Evolutionary conservation across 2,888 invertebrate species (phyloP).

Genomic region (Choreutis nemorana): DNA sequence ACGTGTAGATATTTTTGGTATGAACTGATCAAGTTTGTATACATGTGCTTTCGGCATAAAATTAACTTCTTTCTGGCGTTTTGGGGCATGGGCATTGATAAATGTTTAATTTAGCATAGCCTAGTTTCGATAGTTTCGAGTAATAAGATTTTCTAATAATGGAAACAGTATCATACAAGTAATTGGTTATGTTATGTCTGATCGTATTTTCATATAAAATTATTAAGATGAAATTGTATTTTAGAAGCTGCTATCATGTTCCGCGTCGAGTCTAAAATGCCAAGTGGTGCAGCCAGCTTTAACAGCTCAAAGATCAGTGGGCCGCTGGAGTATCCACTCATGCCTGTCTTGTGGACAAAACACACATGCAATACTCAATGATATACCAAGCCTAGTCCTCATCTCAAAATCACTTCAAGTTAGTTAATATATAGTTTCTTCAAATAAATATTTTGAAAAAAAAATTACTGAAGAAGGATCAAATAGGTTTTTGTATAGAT

Average conservation of each 20-base stretch:
- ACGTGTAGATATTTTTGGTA: too few species aligned
- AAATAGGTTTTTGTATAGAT: too few species aligned
- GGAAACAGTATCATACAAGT: too few species aligned
- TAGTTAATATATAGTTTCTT: constrained; percentile 24
- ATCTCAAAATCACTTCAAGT: constrained; percentile 67
- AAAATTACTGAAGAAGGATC: too few species aligned
- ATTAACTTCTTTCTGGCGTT: background rate
- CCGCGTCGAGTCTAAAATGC: constrained; percentile 52
- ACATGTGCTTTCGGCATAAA: constrained; percentile 1
- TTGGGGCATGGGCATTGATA: too few species aligned
- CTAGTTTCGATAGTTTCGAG: too few species aligned
- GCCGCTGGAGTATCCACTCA: constrained; percentile 67
- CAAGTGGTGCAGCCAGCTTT: constrained; percentile 67
- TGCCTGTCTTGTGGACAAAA: constrained; percentile 71
- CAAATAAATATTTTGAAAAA: background rate
- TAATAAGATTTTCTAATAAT: too few species aligned
- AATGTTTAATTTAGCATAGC: too few species aligned
- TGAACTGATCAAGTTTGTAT: too few species aligned
- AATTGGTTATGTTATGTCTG: too few species aligned
- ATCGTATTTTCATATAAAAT: background rate
- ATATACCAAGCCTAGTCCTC: constrained; percentile 56
- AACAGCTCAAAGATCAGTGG: constrained; percentile 61
- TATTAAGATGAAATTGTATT: constrained; percentile 14
- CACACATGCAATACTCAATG: constrained; percentile 70
- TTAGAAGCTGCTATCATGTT: constrained; percentile 61